phyloP scores from a whole-genome alignment of 1,140 invertebrate genomes.

The Penaeus japonicus region DNA sequence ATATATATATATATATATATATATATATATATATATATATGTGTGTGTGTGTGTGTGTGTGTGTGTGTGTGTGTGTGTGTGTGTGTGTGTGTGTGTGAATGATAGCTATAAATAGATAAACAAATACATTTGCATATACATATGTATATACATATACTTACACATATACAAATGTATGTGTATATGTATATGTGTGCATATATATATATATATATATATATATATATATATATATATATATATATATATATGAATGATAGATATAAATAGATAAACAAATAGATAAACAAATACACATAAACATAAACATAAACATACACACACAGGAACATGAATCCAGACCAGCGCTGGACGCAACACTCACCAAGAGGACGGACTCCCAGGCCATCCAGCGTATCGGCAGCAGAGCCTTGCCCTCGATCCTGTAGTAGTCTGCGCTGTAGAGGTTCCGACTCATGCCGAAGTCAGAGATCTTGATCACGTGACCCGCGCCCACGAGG shows the following conservation, averaged over 20 bases:
- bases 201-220: too few relatives aligned
- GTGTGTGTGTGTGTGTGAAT: background rate
- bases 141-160: background rate
- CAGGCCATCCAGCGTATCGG: conserved; percentile 91
- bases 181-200: background rate
- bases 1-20: too few relatives aligned
- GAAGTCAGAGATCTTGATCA: conserved; percentile 91
- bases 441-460: conserved; percentile 89
- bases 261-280: background rate
- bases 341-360: too few relatives aligned
- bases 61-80: background rate
- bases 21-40: background rate
- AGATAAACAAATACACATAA: background rate
- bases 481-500: conserved; percentile 82
- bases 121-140: background rate
- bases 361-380: conserved; percentile 82
- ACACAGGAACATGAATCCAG: too few relatives aligned
- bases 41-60: background rate
- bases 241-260: too few relatives aligned
- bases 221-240: too few relatives aligned
- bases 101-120: background rate
- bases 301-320: background rate
- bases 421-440: conserved; percentile 82
- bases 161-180: background rate
- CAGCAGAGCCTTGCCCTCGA: conserved; percentile 80